Conservation (phyloP, 2,888 invertebrate species). For the Tetragnatha montana region DNA sequence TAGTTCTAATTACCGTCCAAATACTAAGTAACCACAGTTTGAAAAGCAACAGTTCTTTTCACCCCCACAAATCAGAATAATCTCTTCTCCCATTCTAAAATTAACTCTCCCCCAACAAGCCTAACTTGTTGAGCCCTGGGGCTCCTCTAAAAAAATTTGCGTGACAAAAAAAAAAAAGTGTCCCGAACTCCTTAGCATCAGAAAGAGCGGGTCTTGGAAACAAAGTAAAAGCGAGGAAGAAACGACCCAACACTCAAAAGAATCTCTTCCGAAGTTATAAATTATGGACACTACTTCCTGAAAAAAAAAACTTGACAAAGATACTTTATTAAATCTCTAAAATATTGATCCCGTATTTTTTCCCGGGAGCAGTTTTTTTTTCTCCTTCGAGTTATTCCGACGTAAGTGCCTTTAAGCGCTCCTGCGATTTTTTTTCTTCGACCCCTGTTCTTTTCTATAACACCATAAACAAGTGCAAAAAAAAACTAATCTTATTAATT, state of each 20-base stretch:
- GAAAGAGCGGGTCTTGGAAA: background rate
- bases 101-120: background rate
- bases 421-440: background rate
- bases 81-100: background rate
- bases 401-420: slow-evolving; percentile 22
- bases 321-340: slow-evolving; percentile 20
- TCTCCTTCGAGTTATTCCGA: background rate
- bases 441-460: background rate
- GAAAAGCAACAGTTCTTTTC: too few relatives aligned
- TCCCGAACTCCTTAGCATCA: background rate
- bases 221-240: background rate
- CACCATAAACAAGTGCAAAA: background rate
- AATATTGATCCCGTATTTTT: slow-evolving; percentile 17
- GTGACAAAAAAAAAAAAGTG: background rate
- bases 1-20: too few relatives aligned
- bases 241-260: background rate
- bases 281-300: slow-evolving; percentile 2
- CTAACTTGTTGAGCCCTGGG: background rate
- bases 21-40: too few relatives aligned
- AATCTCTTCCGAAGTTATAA: background rate
- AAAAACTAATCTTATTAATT: slow-evolving; percentile 23
- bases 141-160: background rate
- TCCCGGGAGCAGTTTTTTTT: background rate
- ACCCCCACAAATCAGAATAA: too few relatives aligned
- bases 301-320: slow-evolving; percentile 8